A percentile compares a stretch with the other conserved stretches of the same genome.
Conservation (phyloP, 35 echinoderm and acorn worm species). For the Stichopus chloronotus region DNA sequence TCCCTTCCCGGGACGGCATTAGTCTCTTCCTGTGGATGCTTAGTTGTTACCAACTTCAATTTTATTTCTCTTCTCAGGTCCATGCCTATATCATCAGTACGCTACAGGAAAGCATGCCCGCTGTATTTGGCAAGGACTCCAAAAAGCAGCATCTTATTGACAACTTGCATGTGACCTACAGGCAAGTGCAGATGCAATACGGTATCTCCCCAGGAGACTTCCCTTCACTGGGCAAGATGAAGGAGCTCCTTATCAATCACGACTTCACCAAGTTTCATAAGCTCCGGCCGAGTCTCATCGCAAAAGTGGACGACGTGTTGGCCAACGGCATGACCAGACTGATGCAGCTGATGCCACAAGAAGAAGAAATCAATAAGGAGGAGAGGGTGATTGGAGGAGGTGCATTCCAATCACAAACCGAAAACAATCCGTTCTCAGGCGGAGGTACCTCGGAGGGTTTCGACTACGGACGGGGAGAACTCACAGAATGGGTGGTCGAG, state of each 20-base stretch:
- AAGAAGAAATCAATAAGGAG: slow-evolving; percentile 59
- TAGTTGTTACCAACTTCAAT: too few species aligned
- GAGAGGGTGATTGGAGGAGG: slow-evolving; percentile 76
- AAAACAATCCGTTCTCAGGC: slow-evolving; percentile 72
- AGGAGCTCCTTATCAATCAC: slow-evolving; percentile 70
- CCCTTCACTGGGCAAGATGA: slow-evolving; percentile 81
- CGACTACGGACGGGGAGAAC: slow-evolving; percentile 83
- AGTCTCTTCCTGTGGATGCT: too few species aligned
- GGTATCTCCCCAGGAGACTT: slow-evolving; percentile 93
- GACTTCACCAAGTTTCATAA: slow-evolving; percentile 92
- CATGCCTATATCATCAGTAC: slow-evolving; percentile 92
- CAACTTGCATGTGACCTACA: slow-evolving; percentile 81
- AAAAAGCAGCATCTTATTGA: slow-evolving; percentile 87
- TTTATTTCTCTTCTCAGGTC: slow-evolving; percentile 55
- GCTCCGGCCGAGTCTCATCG: slow-evolving; percentile 84
- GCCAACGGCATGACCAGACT: slow-evolving; percentile 74
- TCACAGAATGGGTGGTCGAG: slow-evolving; percentile 65
- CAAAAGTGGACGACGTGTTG: slow-evolving; percentile 88
- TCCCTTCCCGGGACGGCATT: too few species aligned
- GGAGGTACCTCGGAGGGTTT: slow-evolving; percentile 74
- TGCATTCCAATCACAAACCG: slow-evolving; percentile 60
- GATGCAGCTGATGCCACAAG: slow-evolving; percentile 90
- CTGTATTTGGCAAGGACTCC: slow-evolving; percentile 93
- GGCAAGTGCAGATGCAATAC: slow-evolving; percentile 69
- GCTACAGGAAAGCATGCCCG: slow-evolving; percentile 87